A percentile compares a stretch with the other conserved stretches of the same genome.
These are phyloP conservation scores for Salvelinus alpinus DNA, from an alignment of 2,113 vertebrate genomes.

Conservation along the genomic window DNA sequence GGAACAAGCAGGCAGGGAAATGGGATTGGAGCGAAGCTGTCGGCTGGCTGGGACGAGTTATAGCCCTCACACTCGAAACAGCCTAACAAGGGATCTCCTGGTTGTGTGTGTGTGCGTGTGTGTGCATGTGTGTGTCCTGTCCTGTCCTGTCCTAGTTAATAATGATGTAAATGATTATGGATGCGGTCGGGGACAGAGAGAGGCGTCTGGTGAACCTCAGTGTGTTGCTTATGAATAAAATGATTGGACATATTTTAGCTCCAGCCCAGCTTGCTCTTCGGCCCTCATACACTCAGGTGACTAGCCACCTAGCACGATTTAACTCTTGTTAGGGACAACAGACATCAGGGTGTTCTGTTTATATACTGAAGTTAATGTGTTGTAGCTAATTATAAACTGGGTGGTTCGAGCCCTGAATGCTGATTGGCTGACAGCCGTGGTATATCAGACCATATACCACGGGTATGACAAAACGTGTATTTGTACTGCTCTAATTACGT, in stretches of 20 bases:
- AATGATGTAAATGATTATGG: conserved; percentile 54
- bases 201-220: conserved; percentile 16
- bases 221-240: conserved; percentile 48
- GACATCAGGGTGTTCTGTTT: conserved; percentile 9
- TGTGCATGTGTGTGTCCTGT: conserved; percentile 4
- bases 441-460: too few species aligned
- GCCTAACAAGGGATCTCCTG: conserved; percentile 46
- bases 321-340: not conserved
- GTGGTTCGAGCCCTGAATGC: too few species aligned
- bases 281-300: conserved; percentile 3
- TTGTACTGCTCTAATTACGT: too few species aligned
- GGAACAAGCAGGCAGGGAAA: conserved; percentile 60
- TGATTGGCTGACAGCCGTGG: too few species aligned
- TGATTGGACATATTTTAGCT: conserved; percentile 44
- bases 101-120: conserved; percentile 21
- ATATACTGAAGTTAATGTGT: too few species aligned
- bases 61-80: conserved; percentile 19
- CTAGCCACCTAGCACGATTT: not conserved
- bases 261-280: not conserved
- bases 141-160: conserved; percentile 31
- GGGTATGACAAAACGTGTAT: too few species aligned
- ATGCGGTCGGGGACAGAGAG: conserved; percentile 31
- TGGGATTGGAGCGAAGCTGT: conserved; percentile 70
- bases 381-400: too few species aligned
- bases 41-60: conserved; percentile 57